A percentile compares a stretch with the other conserved stretches of the same genome.
Conservation (phyloP, 2,888 invertebrate species). For the Platycheirus rosarum region DNA sequence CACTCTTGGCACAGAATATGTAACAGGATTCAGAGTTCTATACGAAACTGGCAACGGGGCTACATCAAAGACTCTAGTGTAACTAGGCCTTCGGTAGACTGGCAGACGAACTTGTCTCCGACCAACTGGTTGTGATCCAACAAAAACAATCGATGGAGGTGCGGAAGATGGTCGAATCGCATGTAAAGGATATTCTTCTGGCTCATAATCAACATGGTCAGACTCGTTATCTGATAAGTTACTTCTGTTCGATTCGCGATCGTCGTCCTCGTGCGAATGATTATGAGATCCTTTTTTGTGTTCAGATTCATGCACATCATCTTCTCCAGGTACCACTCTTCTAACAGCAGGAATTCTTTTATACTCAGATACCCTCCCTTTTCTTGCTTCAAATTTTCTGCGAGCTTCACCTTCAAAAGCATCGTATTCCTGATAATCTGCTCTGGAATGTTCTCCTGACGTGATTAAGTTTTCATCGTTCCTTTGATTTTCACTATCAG, state of each 20-base stretch:
- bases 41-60: background rate
- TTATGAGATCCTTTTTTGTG: background rate
- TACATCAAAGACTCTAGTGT: constrained; percentile 1
- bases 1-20: constrained; percentile 24
- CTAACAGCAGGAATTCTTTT: constrained; percentile 15
- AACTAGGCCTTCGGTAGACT: constrained; percentile 12
- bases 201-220: constrained; percentile 16
- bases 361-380: background rate
- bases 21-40: constrained; percentile 22
- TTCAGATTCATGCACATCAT: background rate
- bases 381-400: background rate
- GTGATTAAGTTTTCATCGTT: constrained; percentile 9
- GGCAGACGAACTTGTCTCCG: constrained; percentile 10
- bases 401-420: constrained; percentile 24
- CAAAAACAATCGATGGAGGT: constrained; percentile 31
- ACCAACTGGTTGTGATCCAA: constrained; percentile 6
- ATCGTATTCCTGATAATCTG: background rate
- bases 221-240: background rate
- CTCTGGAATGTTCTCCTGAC: constrained; percentile 8
- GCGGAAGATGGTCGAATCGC: constrained; percentile 2
- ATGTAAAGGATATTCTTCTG: constrained; percentile 6
- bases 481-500: constrained; percentile 18
- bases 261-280: background rate
- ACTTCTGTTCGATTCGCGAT: background rate
- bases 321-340: background rate